Percentiles rank a stretch among this genome's conserved stretches.
Conservation (phyloP, 2,797 vertebrate species). For the Lepus townsendii region DNA sequence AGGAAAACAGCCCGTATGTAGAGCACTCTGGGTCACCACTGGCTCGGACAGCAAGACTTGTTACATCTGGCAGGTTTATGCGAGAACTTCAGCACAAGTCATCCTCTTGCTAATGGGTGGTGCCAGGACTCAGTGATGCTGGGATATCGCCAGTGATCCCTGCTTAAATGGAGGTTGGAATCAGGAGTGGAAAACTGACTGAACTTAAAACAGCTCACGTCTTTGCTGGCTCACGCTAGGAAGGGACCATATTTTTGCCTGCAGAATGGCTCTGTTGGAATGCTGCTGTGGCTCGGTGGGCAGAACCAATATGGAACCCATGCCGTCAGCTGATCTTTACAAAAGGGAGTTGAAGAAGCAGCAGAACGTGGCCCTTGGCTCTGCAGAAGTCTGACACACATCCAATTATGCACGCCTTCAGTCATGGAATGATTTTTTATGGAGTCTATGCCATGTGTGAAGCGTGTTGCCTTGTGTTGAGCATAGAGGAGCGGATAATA, state of each 20-base stretch:
- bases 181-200: constrained; percentile 20
- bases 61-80: constrained; percentile 79
- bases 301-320: constrained; percentile 15
- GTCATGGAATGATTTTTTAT: neutral
- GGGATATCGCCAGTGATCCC: constrained; percentile 54
- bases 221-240: constrained; percentile 5
- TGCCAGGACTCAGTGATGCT: constrained; percentile 53
- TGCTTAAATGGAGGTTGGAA: constrained; percentile 2
- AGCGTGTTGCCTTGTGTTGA: neutral
- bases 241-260: neutral
- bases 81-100: constrained; percentile 45
- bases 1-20: constrained; percentile 77
- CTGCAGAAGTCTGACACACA: constrained; percentile 18
- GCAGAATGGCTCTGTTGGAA: constrained; percentile 11
- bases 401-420: neutral
- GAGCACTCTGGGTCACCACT: constrained; percentile 66
- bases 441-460: neutral
- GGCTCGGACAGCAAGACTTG: constrained; percentile 72
- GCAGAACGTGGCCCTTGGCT: neutral
- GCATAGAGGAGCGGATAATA: neutral
- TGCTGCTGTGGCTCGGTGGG: neutral
- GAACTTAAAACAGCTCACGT: constrained; percentile 19
- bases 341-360: neutral
- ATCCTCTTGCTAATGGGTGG: constrained; percentile 54
- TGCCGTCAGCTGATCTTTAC: neutral